Evolutionary conservation across 2,797 vertebrate species (phyloP), one percentile per base, ranked within the genome.

Genomic region (Neoniphon sammara): DNA sequence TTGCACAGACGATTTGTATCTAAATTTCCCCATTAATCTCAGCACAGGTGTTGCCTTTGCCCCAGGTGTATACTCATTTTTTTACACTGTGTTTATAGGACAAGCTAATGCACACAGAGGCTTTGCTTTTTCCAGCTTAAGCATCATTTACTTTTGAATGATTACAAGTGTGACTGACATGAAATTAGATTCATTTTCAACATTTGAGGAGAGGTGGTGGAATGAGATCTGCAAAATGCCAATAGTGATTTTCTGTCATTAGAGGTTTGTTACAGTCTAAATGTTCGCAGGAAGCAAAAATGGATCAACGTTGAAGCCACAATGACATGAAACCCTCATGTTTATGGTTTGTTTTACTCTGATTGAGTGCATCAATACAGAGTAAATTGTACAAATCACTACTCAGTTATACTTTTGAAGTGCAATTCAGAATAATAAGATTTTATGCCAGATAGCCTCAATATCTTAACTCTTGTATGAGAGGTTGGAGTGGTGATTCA

Each of bases 161-260:
- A 49, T 18, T 20, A 30, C 30, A 71, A 49, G 42, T 73, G 64
- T 76, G 62, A 82, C 54, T 80, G 76, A 71, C 66, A 59, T 65
- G 0, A 65, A 60, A 84, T 81, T 50, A 73, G 59, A 80, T 52
- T 67, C 62, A 57, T 27, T 27, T 27, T 27, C 25, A 67, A 74
- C 57, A 36, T 47, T 59, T 20, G 17, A 72, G 7, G 73, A 52
- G 34, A 68, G 69, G 62, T 70, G 71, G 36, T 47, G 46, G 50
- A 66, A 70, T 65, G 66, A 81, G 67, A 73, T 73, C 72, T 76
- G 70, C 34, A 15, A 70, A 83, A 87, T 86, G 72, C 70, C 85
- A 85, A 67, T 83, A 81, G 14, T 68, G 65, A 85, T 87, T 90
- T 88, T 82, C 82, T 84, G 73, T 88, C 75, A 57, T 80, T 78